Percentiles rank a stretch among this genome's conserved stretches.
Conservation (phyloP, 1,140 invertebrate genomes). For the Pogonognathellus flavescens region DNA sequence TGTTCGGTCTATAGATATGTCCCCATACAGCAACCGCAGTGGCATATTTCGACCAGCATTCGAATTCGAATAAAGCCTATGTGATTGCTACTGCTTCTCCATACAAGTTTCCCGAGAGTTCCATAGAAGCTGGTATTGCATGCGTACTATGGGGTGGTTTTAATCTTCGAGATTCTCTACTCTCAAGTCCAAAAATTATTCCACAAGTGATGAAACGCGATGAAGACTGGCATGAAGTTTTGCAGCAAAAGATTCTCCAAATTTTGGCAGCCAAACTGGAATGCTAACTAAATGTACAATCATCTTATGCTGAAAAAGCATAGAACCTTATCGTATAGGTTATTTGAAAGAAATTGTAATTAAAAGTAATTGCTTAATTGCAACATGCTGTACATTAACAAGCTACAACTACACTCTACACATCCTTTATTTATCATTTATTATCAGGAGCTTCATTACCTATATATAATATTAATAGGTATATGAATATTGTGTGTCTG, state of each 20-base stretch:
- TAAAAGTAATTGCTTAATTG: no score
- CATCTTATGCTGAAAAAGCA: no score
- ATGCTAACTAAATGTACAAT: no score
- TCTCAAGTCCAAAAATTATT: constrained; percentile 60
- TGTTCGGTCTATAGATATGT: constrained; percentile 68
- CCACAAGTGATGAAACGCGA: constrained; percentile 69
- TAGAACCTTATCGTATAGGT: no score
- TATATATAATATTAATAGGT: no score
- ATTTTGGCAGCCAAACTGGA: constrained; percentile 54
- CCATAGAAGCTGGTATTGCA: constrained; percentile 68
- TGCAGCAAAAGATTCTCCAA: constrained; percentile 69
- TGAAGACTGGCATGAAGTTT: constrained; percentile 70
- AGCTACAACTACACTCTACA: no score
- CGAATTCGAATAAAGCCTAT: constrained; percentile 65
- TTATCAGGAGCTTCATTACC: no score
- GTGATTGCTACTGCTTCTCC: constrained; percentile 72
- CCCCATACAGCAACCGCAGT: constrained; percentile 72
- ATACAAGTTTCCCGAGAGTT: constrained; percentile 71
- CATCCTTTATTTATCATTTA: no score
- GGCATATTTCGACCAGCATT: constrained; percentile 68
- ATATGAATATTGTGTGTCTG: no score
- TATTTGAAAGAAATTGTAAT: no score
- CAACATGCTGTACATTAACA: no score
- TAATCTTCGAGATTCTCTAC: constrained; percentile 65
- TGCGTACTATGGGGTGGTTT: constrained; percentile 51